Base-by-base conservation (phyloP, 2,888 invertebrate genomes). In the Tetragnatha montana region DNA sequence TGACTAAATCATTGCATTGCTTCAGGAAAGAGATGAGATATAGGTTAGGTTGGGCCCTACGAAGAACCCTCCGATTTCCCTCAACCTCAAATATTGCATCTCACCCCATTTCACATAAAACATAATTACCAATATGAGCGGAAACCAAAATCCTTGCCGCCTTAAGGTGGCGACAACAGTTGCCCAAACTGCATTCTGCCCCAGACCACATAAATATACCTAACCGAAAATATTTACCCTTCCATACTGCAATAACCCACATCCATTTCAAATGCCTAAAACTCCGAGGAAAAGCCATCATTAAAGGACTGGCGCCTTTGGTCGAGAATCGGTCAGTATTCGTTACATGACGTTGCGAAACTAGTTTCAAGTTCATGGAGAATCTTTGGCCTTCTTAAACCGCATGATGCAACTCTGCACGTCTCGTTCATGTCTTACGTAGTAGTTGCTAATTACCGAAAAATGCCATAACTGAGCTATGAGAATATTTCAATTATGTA, bases 351-450 rank as follows among this genome's bases (percentile, higher is more conserved):
- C 14, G 8, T 60, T 78, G 51, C 47, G 60, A 78, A 78, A 78
- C 71, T 35, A 60, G 60, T 22, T 78, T 78, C 78, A 60, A 60
- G 78, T 78, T 78, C 78, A 78, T 60, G 78, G 60, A 21, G 17
- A 78, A 78, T 60, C 60, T 14, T 76, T 19, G 22, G 21, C 17
- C 60, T n/a, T 78, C 22, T 68, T 35, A 75, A 47, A 75, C 75
- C 75, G 17, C 75, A 75, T 35, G 35, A 35, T 47, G 75, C 47
- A 75, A 75, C 47, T 6, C n/a, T 35, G 75, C 35, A 12, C 8
- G 22, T 47, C 47, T 49, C 22, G 35, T 47, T n/a, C 75, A 75
- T 75, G 47, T 22, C 14, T 75, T 75, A n/a, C 17, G 19, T 35
- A 35, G 35, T 35, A 35, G 35, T 35, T 35, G 2, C 35, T 35